A percentile compares a stretch with the other conserved stretches of the same genome.
Evolutionary conservation across 2,888 invertebrate genomes (phyloP).

Genomic region (Sarcophaga subvicina): DNA sequence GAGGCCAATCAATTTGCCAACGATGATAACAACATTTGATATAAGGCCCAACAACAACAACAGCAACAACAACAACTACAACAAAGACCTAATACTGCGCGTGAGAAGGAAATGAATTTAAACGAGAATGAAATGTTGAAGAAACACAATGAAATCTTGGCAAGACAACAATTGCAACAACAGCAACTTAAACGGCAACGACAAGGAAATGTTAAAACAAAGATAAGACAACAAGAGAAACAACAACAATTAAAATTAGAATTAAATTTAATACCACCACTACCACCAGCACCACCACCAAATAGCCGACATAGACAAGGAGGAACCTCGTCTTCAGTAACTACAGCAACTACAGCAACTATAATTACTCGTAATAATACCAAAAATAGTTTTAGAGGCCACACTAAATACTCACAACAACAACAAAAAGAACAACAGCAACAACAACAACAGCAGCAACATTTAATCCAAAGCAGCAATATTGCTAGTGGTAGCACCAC

Average conservation of each 20-base stretch:
- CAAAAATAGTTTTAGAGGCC: slow-evolving; percentile 81
- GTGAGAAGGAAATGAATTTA: slow-evolving; percentile 70
- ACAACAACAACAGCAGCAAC: slow-evolving; percentile 68
- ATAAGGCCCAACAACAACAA: slow-evolving; percentile 77
- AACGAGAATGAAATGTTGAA: slow-evolving; percentile 20
- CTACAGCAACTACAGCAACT: slow-evolving; percentile 68
- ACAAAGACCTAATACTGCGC: slow-evolving; percentile 20
- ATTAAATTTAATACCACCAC: slow-evolving; percentile 64
- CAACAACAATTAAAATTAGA: slow-evolving; percentile 71
- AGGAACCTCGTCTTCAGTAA: slow-evolving; percentile 77
- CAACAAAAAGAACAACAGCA: slow-evolving; percentile 66
- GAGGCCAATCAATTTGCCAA: slow-evolving; percentile 76
- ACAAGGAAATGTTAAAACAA: slow-evolving; percentile 70
- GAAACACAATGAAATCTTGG: slow-evolving; percentile 50
- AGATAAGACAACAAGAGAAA: slow-evolving; percentile 69
- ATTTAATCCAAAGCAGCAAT: slow-evolving; percentile 58
- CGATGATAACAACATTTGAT: slow-evolving; percentile 79
- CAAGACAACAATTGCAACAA: slow-evolving; percentile 63
- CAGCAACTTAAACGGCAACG: slow-evolving; percentile 60
- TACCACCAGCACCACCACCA: slow-evolving; percentile 52
- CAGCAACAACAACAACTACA: slow-evolving; percentile 34
- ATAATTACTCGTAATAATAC: slow-evolving; percentile 74
- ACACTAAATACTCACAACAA: slow-evolving; percentile 75
- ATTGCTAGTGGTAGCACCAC: slow-evolving; percentile 41
- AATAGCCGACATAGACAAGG: slow-evolving; percentile 54